A percentile compares a stretch with the other conserved stretches of the same genome.
These are phyloP conservation scores for Brachirus orientalis DNA, from an alignment of 2,113 vertebrate species.

Conservation along the genomic window DNA sequence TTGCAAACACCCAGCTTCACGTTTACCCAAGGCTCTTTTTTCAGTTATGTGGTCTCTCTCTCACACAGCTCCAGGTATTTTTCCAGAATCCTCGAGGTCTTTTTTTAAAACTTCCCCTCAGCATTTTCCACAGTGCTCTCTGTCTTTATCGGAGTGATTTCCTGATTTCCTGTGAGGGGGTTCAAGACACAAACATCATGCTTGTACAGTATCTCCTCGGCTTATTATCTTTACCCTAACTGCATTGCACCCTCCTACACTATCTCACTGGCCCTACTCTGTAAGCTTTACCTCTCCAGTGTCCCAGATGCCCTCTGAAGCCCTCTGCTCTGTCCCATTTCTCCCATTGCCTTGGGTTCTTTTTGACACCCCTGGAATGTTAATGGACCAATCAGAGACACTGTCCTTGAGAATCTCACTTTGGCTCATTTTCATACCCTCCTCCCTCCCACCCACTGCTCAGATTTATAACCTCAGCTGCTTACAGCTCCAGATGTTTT, in stretches of 20 bases:
- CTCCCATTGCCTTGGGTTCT: conserved; percentile 75
- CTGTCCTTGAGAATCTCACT: conserved; percentile 81
- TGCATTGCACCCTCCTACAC: conserved; percentile 21
- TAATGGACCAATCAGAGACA: conserved; percentile 78
- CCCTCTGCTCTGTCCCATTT: conserved; percentile 77
- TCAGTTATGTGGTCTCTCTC: conserved; percentile 56
- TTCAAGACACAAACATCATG: conserved; percentile 40
- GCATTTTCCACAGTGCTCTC: conserved; percentile 30
- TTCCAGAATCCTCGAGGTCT: conserved; percentile 3
- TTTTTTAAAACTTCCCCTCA: conserved; percentile 34
- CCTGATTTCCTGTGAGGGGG: conserved; percentile 49
- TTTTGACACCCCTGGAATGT: conserved; percentile 78
- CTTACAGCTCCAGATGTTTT: conserved; percentile 84
- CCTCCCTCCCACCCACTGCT: conserved; percentile 21
- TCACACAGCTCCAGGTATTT: conserved; percentile 49
- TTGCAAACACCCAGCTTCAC: conserved; percentile 56
- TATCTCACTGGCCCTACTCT: conserved; percentile 11
- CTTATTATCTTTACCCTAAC: conserved; percentile 28
- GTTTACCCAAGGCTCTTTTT: conserved; percentile 53
- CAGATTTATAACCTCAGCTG: conserved; percentile 80
- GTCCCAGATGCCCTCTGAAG: conserved; percentile 70
- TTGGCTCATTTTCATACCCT: conserved; percentile 77
- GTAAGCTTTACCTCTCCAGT: conserved; percentile 38
- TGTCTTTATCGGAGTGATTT: conserved; percentile 42
- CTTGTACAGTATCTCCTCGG: conserved; percentile 12